These are phyloP conservation scores for Epicampocera succincta DNA, from an alignment of 2,888 invertebrate genomes.

Conservation along the genomic window DNA sequence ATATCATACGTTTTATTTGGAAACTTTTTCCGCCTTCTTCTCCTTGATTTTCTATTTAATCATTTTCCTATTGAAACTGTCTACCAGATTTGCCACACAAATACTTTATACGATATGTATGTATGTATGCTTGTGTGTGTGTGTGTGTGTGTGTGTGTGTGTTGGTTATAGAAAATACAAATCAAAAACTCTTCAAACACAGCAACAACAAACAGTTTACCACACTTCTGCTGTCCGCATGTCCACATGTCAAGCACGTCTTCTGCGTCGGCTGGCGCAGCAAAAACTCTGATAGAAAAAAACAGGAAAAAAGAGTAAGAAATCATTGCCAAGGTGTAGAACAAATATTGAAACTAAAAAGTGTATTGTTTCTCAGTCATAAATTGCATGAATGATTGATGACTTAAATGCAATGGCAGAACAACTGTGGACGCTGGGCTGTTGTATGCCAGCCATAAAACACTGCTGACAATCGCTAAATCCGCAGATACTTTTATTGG, in stretches of 20 bases:
- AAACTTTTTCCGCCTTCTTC: not conserved
- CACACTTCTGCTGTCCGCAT: slow-evolving; percentile 40
- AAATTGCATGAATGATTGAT: slow-evolving; percentile 65
- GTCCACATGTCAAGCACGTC: slow-evolving; percentile 27
- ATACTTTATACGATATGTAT: too few relatives aligned
- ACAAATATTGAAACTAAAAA: slow-evolving; percentile 52
- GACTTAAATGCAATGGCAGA: slow-evolving; percentile 54
- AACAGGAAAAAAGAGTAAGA: not conserved
- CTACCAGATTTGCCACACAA: not conserved
- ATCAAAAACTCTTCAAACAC: slow-evolving; percentile 31
- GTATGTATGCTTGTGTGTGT: not conserved
- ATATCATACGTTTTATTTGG: slow-evolving; percentile 53
- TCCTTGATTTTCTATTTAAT: not conserved
- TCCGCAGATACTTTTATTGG: slow-evolving; percentile 30
- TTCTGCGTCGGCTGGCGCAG: not conserved
- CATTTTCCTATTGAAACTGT: not conserved
- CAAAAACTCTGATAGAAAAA: not conserved
- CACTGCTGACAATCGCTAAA: slow-evolving; percentile 47
- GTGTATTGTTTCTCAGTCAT: slow-evolving; percentile 45
- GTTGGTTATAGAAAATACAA: slow-evolving; percentile 7
- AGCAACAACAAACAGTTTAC: slow-evolving; percentile 50
- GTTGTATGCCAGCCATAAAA: slow-evolving; percentile 42
- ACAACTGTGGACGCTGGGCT: slow-evolving; percentile 19
- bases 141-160: not conserved
- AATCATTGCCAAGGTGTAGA: slow-evolving; percentile 25